Evolutionary conservation across 1,140 invertebrate species (phyloP), one percentile per base, ranked within the genome.

Genomic region (Cydia splendana): DNA sequence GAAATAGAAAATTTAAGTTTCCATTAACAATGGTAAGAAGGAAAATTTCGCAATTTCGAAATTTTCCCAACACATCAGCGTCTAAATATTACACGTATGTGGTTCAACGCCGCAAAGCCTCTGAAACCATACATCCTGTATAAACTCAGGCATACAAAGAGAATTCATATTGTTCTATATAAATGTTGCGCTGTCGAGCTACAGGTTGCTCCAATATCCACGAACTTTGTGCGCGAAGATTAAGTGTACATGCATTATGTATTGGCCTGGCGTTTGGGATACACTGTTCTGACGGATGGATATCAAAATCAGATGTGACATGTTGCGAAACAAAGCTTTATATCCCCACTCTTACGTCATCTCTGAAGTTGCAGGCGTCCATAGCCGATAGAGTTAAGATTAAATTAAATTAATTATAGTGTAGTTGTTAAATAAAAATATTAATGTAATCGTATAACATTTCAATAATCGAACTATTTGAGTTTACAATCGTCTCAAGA

Each of bases 161-260:
- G 12, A 28, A 24, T 13, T 65, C 20, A 69, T n/a, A 69, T 69
- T 69, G 65, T 69, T 34, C 15, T 69, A 28, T 69, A 69, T 69
- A n/a, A 15, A 57, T 15, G 28, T 12, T 7, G 65, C 28, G 28
- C 9, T 12, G 28, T 24, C 13, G 12, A 69, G 65, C 65, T 34
- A 69, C 65, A 69, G 65, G 65, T 69, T 69, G 65, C 3, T 34
- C 5, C 65, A 69, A 69, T 69, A 69, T 38, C 30, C 24, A n/a
- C 24, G 65, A 69, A 69, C 28, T 69, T 69, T 34, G 65, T 13
- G 57, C 57, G 57, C 15, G 15, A 69, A 69, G 65, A 69, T 69
- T 69, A 69, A 69, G 28, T 69, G 24, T 69, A 69, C 65, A 69
- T 69, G 65, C 65, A 69, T 69, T 69, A 69, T 69, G 65, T 69